Base-by-base conservation (phyloP, 30 jellyfish, hydroid and myxozoan species). In the Turritopsis rubra region DNA sequence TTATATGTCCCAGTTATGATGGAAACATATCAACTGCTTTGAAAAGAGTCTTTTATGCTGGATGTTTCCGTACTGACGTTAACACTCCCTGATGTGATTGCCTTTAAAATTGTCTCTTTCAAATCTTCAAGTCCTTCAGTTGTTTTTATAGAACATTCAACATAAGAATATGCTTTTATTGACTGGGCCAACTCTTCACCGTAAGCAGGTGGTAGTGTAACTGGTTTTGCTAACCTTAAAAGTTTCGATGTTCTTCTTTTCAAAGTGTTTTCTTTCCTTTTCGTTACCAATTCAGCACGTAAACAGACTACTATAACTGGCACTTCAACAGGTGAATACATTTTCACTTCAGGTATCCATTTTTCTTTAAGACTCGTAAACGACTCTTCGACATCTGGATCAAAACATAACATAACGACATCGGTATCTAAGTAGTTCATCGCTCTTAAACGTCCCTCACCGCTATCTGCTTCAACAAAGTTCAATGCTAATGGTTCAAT, bases 351-450 rank as follows among this genome's bases (percentile, higher is more conserved):
- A 9, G 82, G 82, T 21, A 74, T 16, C 82, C 82, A 74, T 74
- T 74, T 74, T 29, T 74, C 82, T 29, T 74, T 74, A n/a, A 74
- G 41, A 74, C 41, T 29, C 17, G 7, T n/a, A 22, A 74, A 74
- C 24, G 82, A 24, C 24, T 74, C 27, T 26, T 74, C 54, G 13
- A 65, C 28, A 30, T 22, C 41, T 29, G 41, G 54, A 29, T 74
- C 60, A 74, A 74, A 74, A 74, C 82, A 74, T 24, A 74, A 52
- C 82, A 74, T n/a, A 1, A 74, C 53, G 9, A 29, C 82, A 29
- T 74, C 82, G 21, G 82, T 30, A 21, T 74, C 82, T 29, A 74
- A 29, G 41, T 74, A 74, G 82, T 74, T 74, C 72, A 74, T 30
- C 0, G 82, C 82, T 74, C 82, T 74, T 52, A 74, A n/a, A 9